phyloP scores from a whole-genome alignment of 2,888 invertebrate species.

The Sisyra terminalis region DNA sequence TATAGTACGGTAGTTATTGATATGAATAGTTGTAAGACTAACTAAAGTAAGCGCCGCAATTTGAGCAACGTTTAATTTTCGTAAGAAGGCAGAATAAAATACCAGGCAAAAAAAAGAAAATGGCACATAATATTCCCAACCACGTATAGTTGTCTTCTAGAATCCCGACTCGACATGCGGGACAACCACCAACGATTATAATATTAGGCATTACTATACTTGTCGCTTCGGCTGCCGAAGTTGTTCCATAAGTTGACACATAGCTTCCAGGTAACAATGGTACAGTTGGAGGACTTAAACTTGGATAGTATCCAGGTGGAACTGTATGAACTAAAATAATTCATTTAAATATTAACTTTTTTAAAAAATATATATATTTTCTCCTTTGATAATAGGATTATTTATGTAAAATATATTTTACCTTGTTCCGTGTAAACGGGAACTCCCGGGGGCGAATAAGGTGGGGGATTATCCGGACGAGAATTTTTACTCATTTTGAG shows the following conservation, averaged over 20 bases:
- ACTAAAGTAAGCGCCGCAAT: slow-evolving; percentile 72
- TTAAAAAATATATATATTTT: neutral
- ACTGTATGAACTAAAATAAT: slow-evolving; percentile 9
- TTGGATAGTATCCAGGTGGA: slow-evolving; percentile 9
- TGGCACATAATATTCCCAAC: slow-evolving; percentile 68
- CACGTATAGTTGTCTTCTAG: slow-evolving; percentile 78
- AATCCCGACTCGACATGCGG: slow-evolving; percentile 74
- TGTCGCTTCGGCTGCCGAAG: slow-evolving; percentile 25
- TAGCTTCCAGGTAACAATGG: slow-evolving; percentile 12
- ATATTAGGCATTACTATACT: slow-evolving; percentile 55
- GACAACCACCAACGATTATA: slow-evolving; percentile 73
- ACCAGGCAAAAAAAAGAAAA: slow-evolving; percentile 74
- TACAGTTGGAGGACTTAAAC: slow-evolving; percentile 11
- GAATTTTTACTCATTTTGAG: neutral
- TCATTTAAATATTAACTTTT: neutral
- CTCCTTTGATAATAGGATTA: neutral
- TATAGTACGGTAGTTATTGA: slow-evolving; percentile 1
- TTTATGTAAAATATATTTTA: too few relatives aligned
- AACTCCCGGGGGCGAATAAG: slow-evolving; percentile 2
- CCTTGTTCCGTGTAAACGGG: neutral
- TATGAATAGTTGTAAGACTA: slow-evolving; percentile 19
- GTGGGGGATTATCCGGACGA: slow-evolving; percentile 4
- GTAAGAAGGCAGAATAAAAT: slow-evolving; percentile 73
- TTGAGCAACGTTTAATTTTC: slow-evolving; percentile 69
- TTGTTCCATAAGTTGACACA: slow-evolving; percentile 40